Evolutionary conservation across 2,113 vertebrate genomes (phyloP).

Genomic region (Ginglymostoma cirratum): DNA sequence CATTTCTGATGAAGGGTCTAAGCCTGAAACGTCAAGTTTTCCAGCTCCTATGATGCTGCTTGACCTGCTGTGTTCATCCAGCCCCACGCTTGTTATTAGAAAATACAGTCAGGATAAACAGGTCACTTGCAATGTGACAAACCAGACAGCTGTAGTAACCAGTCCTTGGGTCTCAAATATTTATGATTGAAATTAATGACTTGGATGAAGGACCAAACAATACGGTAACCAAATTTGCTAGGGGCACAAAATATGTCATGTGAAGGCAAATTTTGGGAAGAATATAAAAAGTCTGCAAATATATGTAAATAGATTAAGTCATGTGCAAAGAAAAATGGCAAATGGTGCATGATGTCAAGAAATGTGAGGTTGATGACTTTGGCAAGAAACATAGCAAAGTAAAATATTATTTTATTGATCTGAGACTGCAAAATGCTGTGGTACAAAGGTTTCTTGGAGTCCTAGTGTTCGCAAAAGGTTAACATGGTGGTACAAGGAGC

Average conservation of each 20-base stretch:
- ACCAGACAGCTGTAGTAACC: background rate
- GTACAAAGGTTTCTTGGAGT: background rate
- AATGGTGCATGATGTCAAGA: background rate
- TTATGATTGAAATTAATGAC: background rate
- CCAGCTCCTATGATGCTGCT: no score
- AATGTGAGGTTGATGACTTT: background rate
- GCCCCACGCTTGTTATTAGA: no score
- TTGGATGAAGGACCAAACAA: background rate
- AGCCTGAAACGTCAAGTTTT: no score
- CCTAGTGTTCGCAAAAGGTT: background rate
- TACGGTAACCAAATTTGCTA: background rate
- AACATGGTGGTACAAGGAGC: background rate
- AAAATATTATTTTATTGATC: background rate
- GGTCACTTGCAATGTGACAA: background rate
- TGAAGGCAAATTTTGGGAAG: background rate
- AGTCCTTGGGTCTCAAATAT: background rate
- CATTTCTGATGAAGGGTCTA: no score
- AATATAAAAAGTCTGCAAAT: background rate
- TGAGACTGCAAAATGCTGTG: background rate
- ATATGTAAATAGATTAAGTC: background rate
- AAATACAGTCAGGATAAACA: background rate
- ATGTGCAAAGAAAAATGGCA: background rate
- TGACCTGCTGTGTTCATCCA: no score
- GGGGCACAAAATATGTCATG: background rate
- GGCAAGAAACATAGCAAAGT: background rate